phyloP scores from a whole-genome alignment of 2,888 invertebrate genomes.

The Dione vanillae region DNA sequence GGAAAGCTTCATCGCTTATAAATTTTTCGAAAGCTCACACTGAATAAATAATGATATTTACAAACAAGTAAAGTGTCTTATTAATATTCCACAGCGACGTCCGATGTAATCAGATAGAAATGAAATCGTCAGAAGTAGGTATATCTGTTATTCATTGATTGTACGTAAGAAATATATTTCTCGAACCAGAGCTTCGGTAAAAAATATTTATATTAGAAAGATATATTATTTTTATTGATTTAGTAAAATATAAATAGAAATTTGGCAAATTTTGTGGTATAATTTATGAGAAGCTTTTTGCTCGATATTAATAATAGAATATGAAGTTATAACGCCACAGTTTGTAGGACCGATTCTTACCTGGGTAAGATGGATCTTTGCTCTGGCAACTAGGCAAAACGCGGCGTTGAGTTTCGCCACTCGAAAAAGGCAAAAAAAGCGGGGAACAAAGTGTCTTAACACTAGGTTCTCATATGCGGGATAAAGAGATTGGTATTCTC shows the following conservation, averaged over 20 bases:
- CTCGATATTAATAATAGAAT: no score
- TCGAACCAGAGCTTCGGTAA: not conserved
- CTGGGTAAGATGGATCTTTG: no score
- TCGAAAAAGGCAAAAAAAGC: no score
- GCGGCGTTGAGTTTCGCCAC: no score
- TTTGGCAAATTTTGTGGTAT: not conserved
- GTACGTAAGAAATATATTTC: conserved; percentile 17
- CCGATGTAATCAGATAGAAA: conserved; percentile 64
- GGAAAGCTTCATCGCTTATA: conserved; percentile 16
- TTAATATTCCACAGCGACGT: conserved; percentile 60
- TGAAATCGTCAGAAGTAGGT: conserved; percentile 63
- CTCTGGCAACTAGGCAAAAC: no score
- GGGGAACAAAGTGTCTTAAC: no score
- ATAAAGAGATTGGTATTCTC: no score
- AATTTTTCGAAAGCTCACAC: conserved; percentile 24
- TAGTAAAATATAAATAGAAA: not conserved
- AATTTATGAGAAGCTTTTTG: not conserved
- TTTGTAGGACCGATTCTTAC: no score
- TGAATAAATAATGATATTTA: conserved; percentile 47
- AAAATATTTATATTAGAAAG: not conserved
- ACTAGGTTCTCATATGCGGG: no score
- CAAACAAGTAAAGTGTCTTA: conserved; percentile 52
- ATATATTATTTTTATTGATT: not conserved
- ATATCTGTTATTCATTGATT: conserved; percentile 61
- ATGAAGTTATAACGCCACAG: no score